These are phyloP conservation scores for Desoria tigrina DNA, from an alignment of 2,888 invertebrate species.

Conservation along the genomic window DNA sequence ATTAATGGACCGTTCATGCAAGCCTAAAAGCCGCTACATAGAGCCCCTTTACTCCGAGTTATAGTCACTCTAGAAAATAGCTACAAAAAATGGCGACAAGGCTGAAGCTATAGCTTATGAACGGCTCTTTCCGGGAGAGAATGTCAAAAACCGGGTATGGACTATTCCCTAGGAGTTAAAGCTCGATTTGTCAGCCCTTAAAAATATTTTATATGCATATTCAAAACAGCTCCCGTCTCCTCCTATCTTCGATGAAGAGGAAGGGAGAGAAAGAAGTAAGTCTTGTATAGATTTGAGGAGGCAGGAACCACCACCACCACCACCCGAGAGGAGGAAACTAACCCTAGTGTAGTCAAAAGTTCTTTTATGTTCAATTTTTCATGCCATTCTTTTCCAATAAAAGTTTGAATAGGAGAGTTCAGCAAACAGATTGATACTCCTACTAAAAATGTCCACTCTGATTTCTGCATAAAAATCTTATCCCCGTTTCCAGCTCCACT, in stretches of 20 bases:
- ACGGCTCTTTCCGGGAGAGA: too few relatives aligned
- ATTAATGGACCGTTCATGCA: neutral
- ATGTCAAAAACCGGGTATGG: too few relatives aligned
- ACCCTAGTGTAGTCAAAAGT: neutral
- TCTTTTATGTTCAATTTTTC: slow-evolving; percentile 5
- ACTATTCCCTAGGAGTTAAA: too few relatives aligned
- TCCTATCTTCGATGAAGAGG: neutral
- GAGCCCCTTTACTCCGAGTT: too few relatives aligned
- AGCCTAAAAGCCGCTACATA: too few relatives aligned
- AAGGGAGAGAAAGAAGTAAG: neutral
- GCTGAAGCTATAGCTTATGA: too few relatives aligned
- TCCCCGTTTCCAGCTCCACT: too few relatives aligned
- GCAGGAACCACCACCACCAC: neutral
- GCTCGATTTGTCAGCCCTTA: too few relatives aligned
- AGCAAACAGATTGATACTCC: slow-evolving; percentile 6
- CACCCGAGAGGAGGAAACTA: neutral
- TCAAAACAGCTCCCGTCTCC: slow-evolving; percentile 6
- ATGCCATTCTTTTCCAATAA: slow-evolving; percentile 5
- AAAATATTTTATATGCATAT: slow-evolving; percentile 8
- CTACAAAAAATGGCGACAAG: too few relatives aligned
- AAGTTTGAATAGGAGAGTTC: neutral
- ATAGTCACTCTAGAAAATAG: too few relatives aligned
- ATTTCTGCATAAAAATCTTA: slow-evolving; percentile 5
- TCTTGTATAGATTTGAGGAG: neutral
- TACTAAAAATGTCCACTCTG: slow-evolving; percentile 1